Evolutionary conservation across 1,140 invertebrate genomes (phyloP).

Genomic region (Pseudomyrmex cubaensis): DNA sequence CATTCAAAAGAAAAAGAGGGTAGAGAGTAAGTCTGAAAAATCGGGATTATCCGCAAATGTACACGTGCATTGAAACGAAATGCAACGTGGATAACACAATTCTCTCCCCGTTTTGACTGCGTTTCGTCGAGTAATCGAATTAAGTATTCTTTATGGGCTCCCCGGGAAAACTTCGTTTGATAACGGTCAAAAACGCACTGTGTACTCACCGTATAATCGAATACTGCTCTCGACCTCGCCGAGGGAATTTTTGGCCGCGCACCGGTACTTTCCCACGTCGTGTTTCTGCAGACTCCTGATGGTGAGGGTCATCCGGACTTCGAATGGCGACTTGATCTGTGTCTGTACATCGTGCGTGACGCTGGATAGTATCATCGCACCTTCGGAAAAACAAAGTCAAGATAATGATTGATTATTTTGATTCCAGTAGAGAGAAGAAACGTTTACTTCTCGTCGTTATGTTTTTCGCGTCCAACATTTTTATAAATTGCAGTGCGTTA

Average conservation of each 20-base stretch:
- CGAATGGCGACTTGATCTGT: constrained; percentile 90
- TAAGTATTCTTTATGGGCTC: constrained; percentile 57
- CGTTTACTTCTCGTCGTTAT: background rate
- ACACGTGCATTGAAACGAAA: constrained; percentile 56
- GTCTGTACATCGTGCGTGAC: constrained; percentile 93
- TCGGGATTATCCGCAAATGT: constrained; percentile 39
- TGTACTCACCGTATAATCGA: constrained; percentile 93
- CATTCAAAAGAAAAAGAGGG: background rate
- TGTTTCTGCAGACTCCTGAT: constrained; percentile 91
- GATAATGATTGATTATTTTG: constrained; percentile 21
- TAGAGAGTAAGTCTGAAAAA: background rate
- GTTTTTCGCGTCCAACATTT: background rate
- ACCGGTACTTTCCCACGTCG: constrained; percentile 94
- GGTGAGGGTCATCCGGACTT: constrained; percentile 93
- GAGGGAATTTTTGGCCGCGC: constrained; percentile 96
- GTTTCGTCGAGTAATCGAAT: constrained; percentile 54
- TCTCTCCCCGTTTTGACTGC: constrained; percentile 42
- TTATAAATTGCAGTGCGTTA: background rate
- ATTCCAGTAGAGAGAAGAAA: background rate
- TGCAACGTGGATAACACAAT: constrained; percentile 48
- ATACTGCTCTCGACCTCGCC: constrained; percentile 96
- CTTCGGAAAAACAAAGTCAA: constrained; percentile 79
- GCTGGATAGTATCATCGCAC: constrained; percentile 93
- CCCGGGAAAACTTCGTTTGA: constrained; percentile 51
- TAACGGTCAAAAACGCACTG: constrained; percentile 55